Base-by-base conservation (phyloP, 2,888 invertebrate genomes). In the Archaeoteleia sp. region DNA sequence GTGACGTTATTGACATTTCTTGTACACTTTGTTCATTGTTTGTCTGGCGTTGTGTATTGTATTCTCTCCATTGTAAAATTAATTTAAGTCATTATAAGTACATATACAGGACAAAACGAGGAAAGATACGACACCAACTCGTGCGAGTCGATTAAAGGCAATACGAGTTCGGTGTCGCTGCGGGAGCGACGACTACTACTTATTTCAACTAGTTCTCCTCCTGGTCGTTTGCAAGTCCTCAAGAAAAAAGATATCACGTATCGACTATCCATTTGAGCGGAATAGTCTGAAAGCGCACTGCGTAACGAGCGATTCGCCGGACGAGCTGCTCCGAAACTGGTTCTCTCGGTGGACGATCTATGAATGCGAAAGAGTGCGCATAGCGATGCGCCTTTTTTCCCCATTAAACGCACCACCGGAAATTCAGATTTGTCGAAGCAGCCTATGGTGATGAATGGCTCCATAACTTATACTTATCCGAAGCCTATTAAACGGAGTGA, bases 311-410 rank as follows among this genome's bases (percentile, higher is more conserved):
- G 43, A 55, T 55, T 57, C 55, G 37, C 49, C 49, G 49, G 42
- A 55, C 49, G 51, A 61, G 54, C 12, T 45, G 60, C 45, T 49
- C 40, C 25, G 34, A 61, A 67, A 67, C 67, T 67, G 67, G 67
- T 67, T 67, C 39, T 57, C 55, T 20, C 14, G 34, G 42, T 34
- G 37, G 53, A 60, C 55, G 40, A 67, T 67, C 54, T 55, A 51
- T 39, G 60, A 67, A 46, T 42, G 58, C 48, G 39, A 37, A 49
- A 17, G 45, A 39, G n/a, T 14, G 30, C 49, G 39, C 32, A 49
- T 57, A 57, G 49, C 65, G 53, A 45, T 46, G 37, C 49, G 40
- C 35, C 39, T 67, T 67, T 60, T 60, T 53, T 43, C 23, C 32
- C 39, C 35, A 54, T 61, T 49, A 60, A 60, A 23, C 8, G 35